Percentiles rank a stretch among this genome's conserved stretches.
Evolutionary conservation across 2,888 invertebrate genomes (phyloP).

Genomic region (Apodemia duryi): DNA sequence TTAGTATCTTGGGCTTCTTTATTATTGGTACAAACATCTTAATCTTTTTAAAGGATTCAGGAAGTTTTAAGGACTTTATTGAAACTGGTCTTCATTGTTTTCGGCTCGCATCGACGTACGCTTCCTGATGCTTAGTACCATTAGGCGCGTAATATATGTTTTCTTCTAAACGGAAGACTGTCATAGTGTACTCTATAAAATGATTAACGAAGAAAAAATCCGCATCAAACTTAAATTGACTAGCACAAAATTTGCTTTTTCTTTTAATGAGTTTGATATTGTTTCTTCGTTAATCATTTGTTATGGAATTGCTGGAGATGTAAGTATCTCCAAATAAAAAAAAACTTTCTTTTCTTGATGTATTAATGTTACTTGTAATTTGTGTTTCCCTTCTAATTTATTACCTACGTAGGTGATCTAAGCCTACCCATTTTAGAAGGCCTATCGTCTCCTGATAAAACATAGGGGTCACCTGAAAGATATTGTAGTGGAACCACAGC

Average conservation of each 20-base stretch:
- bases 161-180: conserved; percentile 63
- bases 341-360: conserved; percentile 58
- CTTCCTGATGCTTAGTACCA: conserved; percentile 75
- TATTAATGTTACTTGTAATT: conserved; percentile 62
- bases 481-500: conserved; percentile 53
- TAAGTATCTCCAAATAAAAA: conserved; percentile 44
- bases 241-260: neutral
- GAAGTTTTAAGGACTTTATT: conserved; percentile 31
- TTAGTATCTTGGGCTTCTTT: no score
- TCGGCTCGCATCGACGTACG: conserved; percentile 72
- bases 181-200: conserved; percentile 51
- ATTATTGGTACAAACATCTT: conserved; percentile 34
- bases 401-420: conserved; percentile 46
- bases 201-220: conserved; percentile 23
- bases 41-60: conserved; percentile 18
- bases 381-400: conserved; percentile 59
- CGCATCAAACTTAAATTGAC: neutral
- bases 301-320: conserved; percentile 4
- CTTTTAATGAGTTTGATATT: neutral
- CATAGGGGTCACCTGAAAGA: conserved; percentile 67
- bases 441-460: conserved; percentile 42
- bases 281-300: conserved; percentile 14
- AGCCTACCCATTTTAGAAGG: conserved; percentile 52
- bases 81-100: conserved; percentile 72
- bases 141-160: conserved; percentile 79